Conservation (phyloP, 2,888 invertebrate species). For the Aporophyla nigra region DNA sequence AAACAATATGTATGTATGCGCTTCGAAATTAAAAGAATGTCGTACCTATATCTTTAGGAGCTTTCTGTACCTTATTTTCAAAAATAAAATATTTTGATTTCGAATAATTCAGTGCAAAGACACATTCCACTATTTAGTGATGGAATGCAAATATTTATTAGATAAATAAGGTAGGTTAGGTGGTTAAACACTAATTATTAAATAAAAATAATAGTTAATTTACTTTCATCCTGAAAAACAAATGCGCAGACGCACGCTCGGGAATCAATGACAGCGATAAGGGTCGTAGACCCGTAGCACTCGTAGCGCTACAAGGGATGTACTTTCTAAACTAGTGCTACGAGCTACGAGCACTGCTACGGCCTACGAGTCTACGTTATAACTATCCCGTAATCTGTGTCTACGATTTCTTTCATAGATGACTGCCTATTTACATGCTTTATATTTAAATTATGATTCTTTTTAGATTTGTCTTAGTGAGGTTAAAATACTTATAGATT, state of each 20-base stretch:
- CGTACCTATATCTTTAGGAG: not conserved
- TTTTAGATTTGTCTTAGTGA: not conserved
- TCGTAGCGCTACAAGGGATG: conserved; percentile 20
- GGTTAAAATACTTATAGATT: not conserved
- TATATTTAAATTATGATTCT: too few relatives aligned
- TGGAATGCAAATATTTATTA: not conserved
- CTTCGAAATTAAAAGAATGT: not conserved
- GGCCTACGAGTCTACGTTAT: conserved; percentile 31
- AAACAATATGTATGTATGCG: too few relatives aligned
- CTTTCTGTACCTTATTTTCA: not conserved
- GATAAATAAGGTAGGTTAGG: too few relatives aligned
- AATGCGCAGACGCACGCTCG: too few relatives aligned
- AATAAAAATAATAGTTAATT: not conserved
- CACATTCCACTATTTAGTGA: not conserved
- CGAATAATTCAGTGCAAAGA: not conserved
- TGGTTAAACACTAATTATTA: not conserved
- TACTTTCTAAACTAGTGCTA: conserved; percentile 25
- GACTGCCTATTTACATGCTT: not conserved
- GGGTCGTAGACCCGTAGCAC: conserved; percentile 25
- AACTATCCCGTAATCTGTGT: not conserved
- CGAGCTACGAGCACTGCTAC: conserved; percentile 19
- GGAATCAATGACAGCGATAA: not conserved
- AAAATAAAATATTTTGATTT: not conserved
- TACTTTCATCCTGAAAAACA: not conserved
- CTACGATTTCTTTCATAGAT: not conserved